Percentiles rank a stretch among this genome's conserved stretches.
These are phyloP conservation scores for Albula glossodonta DNA, from an alignment of 2,113 vertebrate genomes.

Conservation along the genomic window DNA sequence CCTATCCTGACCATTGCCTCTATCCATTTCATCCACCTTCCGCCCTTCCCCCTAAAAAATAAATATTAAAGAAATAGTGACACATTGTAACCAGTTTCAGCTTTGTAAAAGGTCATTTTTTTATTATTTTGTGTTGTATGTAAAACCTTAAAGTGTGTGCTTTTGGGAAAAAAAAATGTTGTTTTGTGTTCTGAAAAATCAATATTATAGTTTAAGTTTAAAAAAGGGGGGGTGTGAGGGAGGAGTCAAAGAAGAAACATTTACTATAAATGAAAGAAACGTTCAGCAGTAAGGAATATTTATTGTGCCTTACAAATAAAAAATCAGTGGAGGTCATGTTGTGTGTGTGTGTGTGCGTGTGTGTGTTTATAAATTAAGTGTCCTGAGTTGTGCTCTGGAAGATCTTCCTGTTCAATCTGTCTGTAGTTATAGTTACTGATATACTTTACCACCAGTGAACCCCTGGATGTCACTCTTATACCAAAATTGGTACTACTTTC, in stretches of 20 bases:
- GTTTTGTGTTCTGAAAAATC: slow-evolving; percentile 66
- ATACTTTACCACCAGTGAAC: not conserved
- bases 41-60: not conserved
- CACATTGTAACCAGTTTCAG: slow-evolving; percentile 68
- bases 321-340: slow-evolving; percentile 65
- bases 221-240: slow-evolving; percentile 43
- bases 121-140: slow-evolving; percentile 74
- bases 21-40: too few species aligned
- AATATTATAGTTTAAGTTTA: slow-evolving; percentile 65
- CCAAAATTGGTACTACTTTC: too few species aligned
- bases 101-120: slow-evolving; percentile 69
- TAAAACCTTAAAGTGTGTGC: slow-evolving; percentile 71
- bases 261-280: slow-evolving; percentile 72
- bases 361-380: not conserved
- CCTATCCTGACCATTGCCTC: not conserved
- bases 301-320: slow-evolving; percentile 78
- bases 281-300: slow-evolving; percentile 77
- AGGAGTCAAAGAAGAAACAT: slow-evolving; percentile 59
- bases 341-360: not conserved
- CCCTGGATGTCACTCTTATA: not conserved
- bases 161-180: slow-evolving; percentile 53
- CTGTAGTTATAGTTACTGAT: not conserved
- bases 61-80: slow-evolving; percentile 43
- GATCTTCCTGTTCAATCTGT: not conserved
- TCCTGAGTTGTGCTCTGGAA: too few species aligned